Evolutionary conservation across 2,888 invertebrate genomes (phyloP).

Genomic region (Euzetes globulus): DNA sequence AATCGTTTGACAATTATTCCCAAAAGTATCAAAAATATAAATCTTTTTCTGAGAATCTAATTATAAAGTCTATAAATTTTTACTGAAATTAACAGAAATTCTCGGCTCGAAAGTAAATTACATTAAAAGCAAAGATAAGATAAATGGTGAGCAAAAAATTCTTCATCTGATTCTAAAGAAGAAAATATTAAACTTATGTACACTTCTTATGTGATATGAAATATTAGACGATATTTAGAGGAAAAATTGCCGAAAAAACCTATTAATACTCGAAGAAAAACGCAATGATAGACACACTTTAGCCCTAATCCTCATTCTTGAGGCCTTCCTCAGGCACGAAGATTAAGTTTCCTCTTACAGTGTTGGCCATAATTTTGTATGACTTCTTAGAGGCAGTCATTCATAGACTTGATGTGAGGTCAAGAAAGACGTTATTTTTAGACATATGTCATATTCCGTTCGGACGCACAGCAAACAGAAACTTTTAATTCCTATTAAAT

Average conservation of each 20-base stretch:
- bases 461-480: not conserved
- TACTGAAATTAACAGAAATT: not conserved
- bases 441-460: constrained; percentile 7
- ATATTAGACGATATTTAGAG: not conserved
- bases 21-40: not conserved
- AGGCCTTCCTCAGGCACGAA: not conserved
- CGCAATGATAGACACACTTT: constrained; percentile 5
- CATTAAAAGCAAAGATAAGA: not conserved
- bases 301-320: not conserved
- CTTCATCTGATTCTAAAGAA: not conserved
- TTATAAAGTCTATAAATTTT: constrained; percentile 8
- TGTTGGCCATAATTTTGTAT: not conserved
- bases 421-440: not conserved
- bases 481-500: not conserved
- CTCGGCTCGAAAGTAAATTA: not conserved
- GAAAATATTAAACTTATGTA: not conserved
- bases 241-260: not conserved
- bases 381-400: not conserved
- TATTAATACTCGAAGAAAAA: not conserved
- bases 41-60: constrained; percentile 3
- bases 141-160: not conserved
- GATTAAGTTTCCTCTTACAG: not conserved
- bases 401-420: constrained; percentile 5
- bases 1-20: not conserved
- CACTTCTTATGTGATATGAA: not conserved